A percentile compares a stretch with the other conserved stretches of the same genome.
These are phyloP conservation scores for Ganaspis sp. DNA, from an alignment of 1,140 invertebrate species.

Conservation along the genomic window DNA sequence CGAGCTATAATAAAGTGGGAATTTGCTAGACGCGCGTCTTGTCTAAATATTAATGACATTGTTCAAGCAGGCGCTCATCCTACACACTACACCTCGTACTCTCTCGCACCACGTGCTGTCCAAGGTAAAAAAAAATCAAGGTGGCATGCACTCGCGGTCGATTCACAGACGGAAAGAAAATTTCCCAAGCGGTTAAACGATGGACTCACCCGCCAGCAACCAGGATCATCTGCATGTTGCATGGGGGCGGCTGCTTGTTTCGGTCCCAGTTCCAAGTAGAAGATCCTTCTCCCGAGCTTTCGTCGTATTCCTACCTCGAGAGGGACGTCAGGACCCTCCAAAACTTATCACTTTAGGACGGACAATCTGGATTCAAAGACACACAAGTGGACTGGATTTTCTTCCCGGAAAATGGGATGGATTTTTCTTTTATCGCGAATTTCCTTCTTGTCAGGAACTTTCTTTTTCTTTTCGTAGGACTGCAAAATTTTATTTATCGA, in stretches of 20 bases:
- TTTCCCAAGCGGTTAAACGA: slow-evolving; percentile 42
- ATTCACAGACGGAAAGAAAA: neutral
- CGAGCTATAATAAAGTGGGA: too few species aligned
- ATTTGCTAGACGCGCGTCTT: neutral
- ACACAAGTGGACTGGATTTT: neutral
- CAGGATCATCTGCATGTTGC: slow-evolving; percentile 76
- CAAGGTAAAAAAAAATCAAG: neutral
- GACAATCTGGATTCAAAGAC: neutral
- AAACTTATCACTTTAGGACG: neutral
- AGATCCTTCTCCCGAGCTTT: slow-evolving; percentile 20
- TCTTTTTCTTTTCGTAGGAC: too few species aligned
- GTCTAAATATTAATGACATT: slow-evolving; percentile 17
- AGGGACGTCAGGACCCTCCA: neutral
- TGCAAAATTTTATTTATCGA: too few species aligned
- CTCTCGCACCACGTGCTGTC: neutral
- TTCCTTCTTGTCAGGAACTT: too few species aligned
- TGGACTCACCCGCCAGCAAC: slow-evolving; percentile 76
- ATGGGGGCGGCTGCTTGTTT: slow-evolving; percentile 74
- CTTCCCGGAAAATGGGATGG: too few species aligned
- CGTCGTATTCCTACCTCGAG: neutral
- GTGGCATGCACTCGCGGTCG: neutral
- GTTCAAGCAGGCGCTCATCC: neutral
- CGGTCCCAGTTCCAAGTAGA: slow-evolving; percentile 24
- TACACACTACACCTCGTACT: neutral
- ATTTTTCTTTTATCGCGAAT: too few species aligned